Conservation (phyloP, 2,888 invertebrate genomes). For the Drosophila paranaensis region DNA sequence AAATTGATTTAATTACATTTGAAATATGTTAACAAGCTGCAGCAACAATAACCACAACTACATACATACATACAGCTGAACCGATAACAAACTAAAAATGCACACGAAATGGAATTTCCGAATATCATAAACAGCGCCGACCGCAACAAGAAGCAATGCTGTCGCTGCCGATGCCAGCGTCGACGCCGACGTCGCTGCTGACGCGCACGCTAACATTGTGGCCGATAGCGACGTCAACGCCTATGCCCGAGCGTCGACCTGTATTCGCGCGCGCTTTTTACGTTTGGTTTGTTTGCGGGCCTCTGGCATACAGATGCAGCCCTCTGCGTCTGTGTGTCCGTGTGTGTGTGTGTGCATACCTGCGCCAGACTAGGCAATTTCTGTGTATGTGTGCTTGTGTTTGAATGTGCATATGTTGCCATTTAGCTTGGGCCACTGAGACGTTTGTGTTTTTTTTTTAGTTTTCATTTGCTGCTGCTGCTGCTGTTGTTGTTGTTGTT, state of each 20-base stretch:
- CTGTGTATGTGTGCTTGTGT: constrained; percentile 17
- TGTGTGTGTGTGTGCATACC: constrained; percentile 46
- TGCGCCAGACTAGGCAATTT: constrained; percentile 40
- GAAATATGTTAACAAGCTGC: constrained; percentile 57
- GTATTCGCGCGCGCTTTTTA: constrained; percentile 80
- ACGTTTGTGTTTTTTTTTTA: constrained; percentile 41
- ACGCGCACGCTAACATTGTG: constrained; percentile 7
- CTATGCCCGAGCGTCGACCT: constrained; percentile 74
- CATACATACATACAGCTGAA: constrained; percentile 13
- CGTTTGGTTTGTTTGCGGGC: constrained; percentile 61
- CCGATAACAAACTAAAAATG: constrained; percentile 60
- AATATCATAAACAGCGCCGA: constrained; percentile 71
- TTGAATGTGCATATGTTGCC: constrained; percentile 67
- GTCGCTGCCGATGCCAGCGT: neutral
- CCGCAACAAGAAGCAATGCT: constrained; percentile 55
- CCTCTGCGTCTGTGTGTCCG: constrained; percentile 2
- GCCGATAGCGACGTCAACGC: constrained; percentile 36
- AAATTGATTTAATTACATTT: constrained; percentile 68
- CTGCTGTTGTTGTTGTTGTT: constrained; percentile 47
- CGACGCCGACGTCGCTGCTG: constrained; percentile 20
- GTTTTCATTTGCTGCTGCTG: constrained; percentile 33
- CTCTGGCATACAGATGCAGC: constrained; percentile 31
- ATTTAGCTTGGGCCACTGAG: constrained; percentile 54
- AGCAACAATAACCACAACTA: constrained; percentile 27
- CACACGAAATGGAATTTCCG: constrained; percentile 74